A percentile compares a stretch with the other conserved stretches of the same genome.
These are phyloP conservation scores for Eilema caniola DNA, from an alignment of 2,888 invertebrate genomes.

Conservation along the genomic window DNA sequence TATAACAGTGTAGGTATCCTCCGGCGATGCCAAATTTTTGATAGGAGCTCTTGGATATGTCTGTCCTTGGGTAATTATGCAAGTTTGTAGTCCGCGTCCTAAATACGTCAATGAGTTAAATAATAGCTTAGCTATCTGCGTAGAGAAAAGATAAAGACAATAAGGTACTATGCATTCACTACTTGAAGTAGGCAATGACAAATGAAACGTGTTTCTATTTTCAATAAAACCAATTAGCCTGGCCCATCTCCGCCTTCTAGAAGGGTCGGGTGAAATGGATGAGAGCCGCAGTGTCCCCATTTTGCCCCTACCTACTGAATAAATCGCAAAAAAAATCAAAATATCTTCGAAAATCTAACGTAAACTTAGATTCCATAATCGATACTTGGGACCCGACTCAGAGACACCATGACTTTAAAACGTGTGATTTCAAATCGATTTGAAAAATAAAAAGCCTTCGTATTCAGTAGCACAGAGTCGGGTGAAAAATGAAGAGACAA, in stretches of 20 bases:
- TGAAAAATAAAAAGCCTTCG: too few relatives aligned
- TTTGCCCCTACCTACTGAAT: too few relatives aligned
- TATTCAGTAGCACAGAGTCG: too few relatives aligned
- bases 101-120: constrained; percentile 19
- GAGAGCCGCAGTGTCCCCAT: too few relatives aligned
- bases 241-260: too few relatives aligned
- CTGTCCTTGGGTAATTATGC: constrained; percentile 20
- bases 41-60: constrained; percentile 11
- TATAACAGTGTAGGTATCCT: constrained; percentile 39
- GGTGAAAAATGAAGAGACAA: too few relatives aligned
- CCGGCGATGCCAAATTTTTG: constrained; percentile 26
- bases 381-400: too few relatives aligned
- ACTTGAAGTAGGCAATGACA: not conserved
- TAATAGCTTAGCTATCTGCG: constrained; percentile 12
- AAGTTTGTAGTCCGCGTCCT: constrained; percentile 15
- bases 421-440: too few relatives aligned
- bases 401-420: too few relatives aligned
- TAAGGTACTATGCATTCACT: not conserved
- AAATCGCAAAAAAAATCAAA: too few relatives aligned
- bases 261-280: too few relatives aligned
- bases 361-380: not conserved
- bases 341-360: too few relatives aligned
- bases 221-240: not conserved
- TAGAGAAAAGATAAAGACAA: constrained; percentile 5
- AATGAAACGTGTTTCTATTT: constrained; percentile 6